Evolutionary conservation across 30 jellyfish, hydroid and myxozoan species (phyloP).

Genomic region (Turritopsis dohrnii): DNA sequence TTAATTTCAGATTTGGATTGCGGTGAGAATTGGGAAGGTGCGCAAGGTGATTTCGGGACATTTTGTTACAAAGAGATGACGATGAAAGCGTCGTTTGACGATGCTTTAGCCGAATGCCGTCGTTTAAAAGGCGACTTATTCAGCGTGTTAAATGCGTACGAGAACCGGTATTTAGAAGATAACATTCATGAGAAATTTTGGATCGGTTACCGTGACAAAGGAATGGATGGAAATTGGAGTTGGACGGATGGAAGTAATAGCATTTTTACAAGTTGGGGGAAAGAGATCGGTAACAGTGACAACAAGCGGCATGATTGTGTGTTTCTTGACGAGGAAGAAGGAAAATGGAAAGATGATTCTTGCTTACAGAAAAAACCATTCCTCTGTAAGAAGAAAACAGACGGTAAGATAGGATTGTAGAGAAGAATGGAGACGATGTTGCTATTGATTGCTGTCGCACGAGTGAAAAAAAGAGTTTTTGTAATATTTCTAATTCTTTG

Average conservation of each 20-base stretch:
- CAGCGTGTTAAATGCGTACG: slow-evolving; percentile 88
- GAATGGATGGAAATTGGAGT: slow-evolving; percentile 83
- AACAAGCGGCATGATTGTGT: slow-evolving; percentile 88
- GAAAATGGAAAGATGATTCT: slow-evolving; percentile 87
- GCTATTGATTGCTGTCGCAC: not conserved
- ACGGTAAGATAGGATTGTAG: not conserved
- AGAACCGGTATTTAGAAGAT: slow-evolving; percentile 83
- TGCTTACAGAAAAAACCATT: slow-evolving; percentile 53
- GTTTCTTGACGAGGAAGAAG: slow-evolving; percentile 56
- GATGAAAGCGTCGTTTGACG: slow-evolving; percentile 73
- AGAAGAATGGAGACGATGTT: not conserved
- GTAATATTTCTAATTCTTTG: slow-evolving; percentile 1
- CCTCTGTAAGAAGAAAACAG: slow-evolving; percentile 74
- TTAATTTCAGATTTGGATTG: slow-evolving; percentile 62
- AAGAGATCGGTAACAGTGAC: slow-evolving; percentile 63
- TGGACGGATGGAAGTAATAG: slow-evolving; percentile 90
- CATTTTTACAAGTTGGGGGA: slow-evolving; percentile 92
- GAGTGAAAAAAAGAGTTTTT: not conserved
- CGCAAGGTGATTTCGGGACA: slow-evolving; percentile 96
- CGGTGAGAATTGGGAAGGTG: slow-evolving; percentile 99
- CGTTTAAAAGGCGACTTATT: slow-evolving; percentile 63
- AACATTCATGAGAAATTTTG: slow-evolving; percentile 80
- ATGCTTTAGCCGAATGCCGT: slow-evolving; percentile 81
- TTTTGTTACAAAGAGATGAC: slow-evolving; percentile 85
- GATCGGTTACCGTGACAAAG: slow-evolving; percentile 93